Conservation (phyloP, 2,888 invertebrate species). For the Thyatira batis region DNA sequence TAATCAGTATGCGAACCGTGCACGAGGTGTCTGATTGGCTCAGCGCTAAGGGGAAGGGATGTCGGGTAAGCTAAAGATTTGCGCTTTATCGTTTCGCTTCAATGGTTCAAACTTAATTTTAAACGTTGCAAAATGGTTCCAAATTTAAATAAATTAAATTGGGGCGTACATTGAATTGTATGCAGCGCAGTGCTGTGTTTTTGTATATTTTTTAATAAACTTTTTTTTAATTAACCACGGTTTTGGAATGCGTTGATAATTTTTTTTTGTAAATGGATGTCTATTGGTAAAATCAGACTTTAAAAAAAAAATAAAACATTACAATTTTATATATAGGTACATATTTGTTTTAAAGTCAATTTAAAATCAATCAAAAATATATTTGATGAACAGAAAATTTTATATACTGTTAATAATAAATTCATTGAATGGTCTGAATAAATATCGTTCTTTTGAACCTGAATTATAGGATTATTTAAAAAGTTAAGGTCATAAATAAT, state of each 20-base stretch:
- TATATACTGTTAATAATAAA: too few species aligned
- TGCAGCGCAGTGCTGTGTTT: neutral
- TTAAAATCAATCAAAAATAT: too few species aligned
- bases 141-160: constrained; percentile 31
- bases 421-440: too few species aligned
- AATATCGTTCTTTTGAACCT: too few species aligned
- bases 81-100: constrained; percentile 63
- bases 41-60: constrained; percentile 49
- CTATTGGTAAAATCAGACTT: too few species aligned
- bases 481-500: too few species aligned
- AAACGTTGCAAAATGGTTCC: constrained; percentile 38
- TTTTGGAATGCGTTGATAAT: neutral
- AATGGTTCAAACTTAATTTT: constrained; percentile 62
- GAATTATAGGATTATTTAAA: too few species aligned
- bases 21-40: constrained; percentile 68
- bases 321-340: too few species aligned
- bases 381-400: too few species aligned
- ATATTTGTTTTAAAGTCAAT: too few species aligned
- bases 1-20: constrained; percentile 66
- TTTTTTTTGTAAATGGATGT: too few species aligned
- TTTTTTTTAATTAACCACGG: neutral
- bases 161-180: constrained; percentile 1
- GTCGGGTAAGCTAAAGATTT: constrained; percentile 60
- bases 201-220: neutral
- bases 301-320: too few species aligned